These are phyloP conservation scores for Heliconius himera DNA, from an alignment of 1,140 invertebrate species.

Conservation along the genomic window DNA sequence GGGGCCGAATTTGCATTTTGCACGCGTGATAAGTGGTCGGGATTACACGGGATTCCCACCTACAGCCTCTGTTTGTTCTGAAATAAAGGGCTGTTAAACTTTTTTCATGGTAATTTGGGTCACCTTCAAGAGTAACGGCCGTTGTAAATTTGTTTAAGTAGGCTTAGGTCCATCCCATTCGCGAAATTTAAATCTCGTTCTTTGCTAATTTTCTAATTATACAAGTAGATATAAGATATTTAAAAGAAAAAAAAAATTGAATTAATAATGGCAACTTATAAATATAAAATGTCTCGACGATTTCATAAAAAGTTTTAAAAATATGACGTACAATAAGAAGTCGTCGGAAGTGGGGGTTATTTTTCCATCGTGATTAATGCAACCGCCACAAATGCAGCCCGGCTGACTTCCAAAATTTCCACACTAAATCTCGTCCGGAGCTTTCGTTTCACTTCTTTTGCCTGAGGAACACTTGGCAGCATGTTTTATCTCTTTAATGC, in stretches of 20 bases:
- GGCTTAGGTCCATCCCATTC: slow-evolving; percentile 54
- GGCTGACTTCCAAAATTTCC: slow-evolving; percentile 80
- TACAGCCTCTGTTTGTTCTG: slow-evolving; percentile 78
- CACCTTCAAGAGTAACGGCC: slow-evolving; percentile 74
- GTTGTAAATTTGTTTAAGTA: slow-evolving; percentile 79
- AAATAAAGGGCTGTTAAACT: slow-evolving; percentile 81
- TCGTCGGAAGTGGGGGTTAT: slow-evolving; percentile 58
- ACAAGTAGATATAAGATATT: no score
- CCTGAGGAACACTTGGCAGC: slow-evolving; percentile 72
- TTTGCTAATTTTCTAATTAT: slow-evolving; percentile 49
- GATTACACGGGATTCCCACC: slow-evolving; percentile 79
- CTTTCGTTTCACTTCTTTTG: slow-evolving; percentile 77
- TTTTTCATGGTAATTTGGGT: slow-evolving; percentile 81
- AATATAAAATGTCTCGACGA: slow-evolving; percentile 3
- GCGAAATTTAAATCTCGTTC: slow-evolving; percentile 52
- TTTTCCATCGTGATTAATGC: slow-evolving; percentile 75
- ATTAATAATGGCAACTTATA: not conserved
- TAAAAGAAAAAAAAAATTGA: not conserved
- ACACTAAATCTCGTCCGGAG: slow-evolving; percentile 64
- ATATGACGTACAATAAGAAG: slow-evolving; percentile 52
- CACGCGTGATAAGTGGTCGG: slow-evolving; percentile 80
- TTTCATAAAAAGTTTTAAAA: slow-evolving; percentile 30
- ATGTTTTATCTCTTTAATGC: slow-evolving; percentile 77
- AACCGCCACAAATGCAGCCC: slow-evolving; percentile 65
- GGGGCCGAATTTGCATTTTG: slow-evolving; percentile 79